These are phyloP conservation scores for Ciona savignyi DNA, from an alignment of 23 tunicate genomes.

Conservation along the genomic window DNA sequence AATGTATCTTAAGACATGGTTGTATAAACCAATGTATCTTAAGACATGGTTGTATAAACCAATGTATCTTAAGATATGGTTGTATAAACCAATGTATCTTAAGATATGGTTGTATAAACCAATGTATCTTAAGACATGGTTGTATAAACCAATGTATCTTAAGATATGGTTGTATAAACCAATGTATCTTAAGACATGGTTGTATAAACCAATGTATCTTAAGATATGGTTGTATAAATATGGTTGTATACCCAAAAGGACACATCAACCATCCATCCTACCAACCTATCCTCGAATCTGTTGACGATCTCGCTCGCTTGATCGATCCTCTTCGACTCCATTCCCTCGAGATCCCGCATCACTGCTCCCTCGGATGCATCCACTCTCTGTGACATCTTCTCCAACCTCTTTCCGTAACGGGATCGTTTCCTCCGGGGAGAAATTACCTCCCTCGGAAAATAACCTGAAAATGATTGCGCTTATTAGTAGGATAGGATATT, in stretches of 20 bases:
- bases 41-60: too few relatives aligned
- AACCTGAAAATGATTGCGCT: conserved; percentile 23
- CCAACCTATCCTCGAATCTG: conserved; percentile 73
- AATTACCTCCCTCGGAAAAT: conserved; percentile 90
- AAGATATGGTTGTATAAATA: not conserved
- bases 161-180: too few relatives aligned
- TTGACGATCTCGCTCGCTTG: conserved; percentile 51
- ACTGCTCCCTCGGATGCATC: conserved; percentile 76
- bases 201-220: too few relatives aligned
- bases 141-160: too few relatives aligned
- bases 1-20: too few relatives aligned
- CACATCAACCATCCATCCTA: not conserved
- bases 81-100: too few relatives aligned
- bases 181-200: too few relatives aligned
- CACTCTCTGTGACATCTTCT: conserved; percentile 63
- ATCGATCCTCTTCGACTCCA: conserved; percentile 78
- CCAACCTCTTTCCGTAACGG: conserved; percentile 67
- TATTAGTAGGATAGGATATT: not conserved
- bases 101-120: too few relatives aligned
- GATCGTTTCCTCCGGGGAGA: conserved; percentile 77
- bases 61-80: too few relatives aligned
- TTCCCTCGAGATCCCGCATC: conserved; percentile 83
- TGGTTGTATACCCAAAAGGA: not conserved
- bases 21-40: too few relatives aligned
- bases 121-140: too few relatives aligned